A percentile compares a stretch with the other conserved stretches of the same genome.
Conservation (phyloP, 1,140 invertebrate species). For the Leptinotarsa defecta region DNA sequence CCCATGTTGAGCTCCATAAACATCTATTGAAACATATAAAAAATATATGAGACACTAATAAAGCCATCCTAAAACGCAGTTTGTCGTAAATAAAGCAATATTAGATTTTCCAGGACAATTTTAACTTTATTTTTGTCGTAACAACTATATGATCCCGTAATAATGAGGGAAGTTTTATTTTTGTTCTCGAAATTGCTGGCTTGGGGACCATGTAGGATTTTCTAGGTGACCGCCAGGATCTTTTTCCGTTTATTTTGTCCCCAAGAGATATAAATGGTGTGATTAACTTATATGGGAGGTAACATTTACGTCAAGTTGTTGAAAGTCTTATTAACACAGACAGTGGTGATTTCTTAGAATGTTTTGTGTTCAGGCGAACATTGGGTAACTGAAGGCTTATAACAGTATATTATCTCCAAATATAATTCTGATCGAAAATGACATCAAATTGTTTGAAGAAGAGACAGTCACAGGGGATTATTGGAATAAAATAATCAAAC, state of each 20-base stretch:
- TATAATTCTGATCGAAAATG: no score
- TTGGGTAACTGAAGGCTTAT: no score
- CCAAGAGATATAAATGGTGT: constrained; percentile 1
- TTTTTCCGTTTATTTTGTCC: neutral
- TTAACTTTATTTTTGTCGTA: constrained; percentile 19
- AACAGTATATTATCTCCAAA: no score
- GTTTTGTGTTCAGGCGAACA: no score
- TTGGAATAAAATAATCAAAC: no score
- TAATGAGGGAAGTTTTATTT: constrained; percentile 23
- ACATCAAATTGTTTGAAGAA: no score
- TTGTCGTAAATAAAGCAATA: constrained; percentile 24
- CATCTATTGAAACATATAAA: constrained; percentile 3
- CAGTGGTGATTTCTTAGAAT: neutral
- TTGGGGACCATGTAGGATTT: constrained; percentile 7
- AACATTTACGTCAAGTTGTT: neutral
- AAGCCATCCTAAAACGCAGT: constrained; percentile 17
- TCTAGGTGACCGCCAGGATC: neutral
- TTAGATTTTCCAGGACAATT: constrained; percentile 4
- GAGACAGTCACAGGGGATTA: no score
- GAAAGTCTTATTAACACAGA: neutral
- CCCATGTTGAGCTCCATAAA: neutral
- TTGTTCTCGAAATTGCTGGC: neutral
- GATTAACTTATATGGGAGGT: neutral
- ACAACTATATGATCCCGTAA: constrained; percentile 10
- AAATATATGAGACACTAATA: constrained; percentile 13